phyloP scores from a whole-genome alignment of 1,140 invertebrate genomes.

The Reticulitermes speratus region DNA sequence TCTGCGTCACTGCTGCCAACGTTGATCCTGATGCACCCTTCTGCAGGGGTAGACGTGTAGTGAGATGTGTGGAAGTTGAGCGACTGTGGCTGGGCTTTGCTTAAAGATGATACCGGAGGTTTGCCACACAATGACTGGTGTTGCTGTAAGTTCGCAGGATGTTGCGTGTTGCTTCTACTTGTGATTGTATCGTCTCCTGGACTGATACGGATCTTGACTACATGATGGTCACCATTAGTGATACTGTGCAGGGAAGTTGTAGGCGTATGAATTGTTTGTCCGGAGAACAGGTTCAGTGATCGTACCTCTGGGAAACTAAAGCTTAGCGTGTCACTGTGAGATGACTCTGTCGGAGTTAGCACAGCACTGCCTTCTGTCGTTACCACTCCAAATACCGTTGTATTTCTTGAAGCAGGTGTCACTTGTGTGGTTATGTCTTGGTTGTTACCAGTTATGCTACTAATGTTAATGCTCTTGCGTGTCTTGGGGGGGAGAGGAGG shows the following conservation, averaged over 20 bases:
- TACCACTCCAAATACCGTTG: constrained; percentile 16
- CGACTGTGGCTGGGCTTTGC: neutral
- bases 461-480: neutral
- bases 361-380: neutral
- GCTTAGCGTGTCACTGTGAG: neutral
- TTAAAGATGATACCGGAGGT: neutral
- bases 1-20: constrained; percentile 20
- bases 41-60: neutral
- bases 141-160: constrained; percentile 18
- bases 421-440: neutral
- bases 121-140: neutral
- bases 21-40: constrained; percentile 32
- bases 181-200: constrained; percentile 50
- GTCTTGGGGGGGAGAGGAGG: constrained; percentile 40
- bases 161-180: constrained; percentile 36
- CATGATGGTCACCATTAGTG: constrained; percentile 47
- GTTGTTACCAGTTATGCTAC: neutral
- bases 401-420: neutral
- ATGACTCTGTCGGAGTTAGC: neutral
- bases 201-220: constrained; percentile 68
- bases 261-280: neutral
- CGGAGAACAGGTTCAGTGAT: neutral
- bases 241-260: neutral
- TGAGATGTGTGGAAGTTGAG: neutral
- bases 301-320: neutral